Conservation (phyloP, 1,140 invertebrate genomes). For the Neodiprion lecontei region DNA sequence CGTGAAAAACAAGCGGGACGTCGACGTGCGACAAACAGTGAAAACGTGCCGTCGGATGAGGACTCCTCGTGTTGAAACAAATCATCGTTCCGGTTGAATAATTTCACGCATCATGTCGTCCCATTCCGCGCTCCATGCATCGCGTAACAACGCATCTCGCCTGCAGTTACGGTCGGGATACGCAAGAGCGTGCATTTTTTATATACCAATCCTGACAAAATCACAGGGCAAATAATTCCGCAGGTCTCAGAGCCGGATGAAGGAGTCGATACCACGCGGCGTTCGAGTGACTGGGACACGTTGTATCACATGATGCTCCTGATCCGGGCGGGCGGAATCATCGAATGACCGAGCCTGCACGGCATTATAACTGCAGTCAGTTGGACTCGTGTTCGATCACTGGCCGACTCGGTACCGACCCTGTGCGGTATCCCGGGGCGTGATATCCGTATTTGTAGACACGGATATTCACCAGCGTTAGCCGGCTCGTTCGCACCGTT, state of each 20-base stretch:
- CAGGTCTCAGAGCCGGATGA: too few species aligned
- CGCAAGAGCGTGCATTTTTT: background rate
- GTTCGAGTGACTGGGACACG: slow-evolving; percentile 31
- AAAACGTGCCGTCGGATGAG: background rate
- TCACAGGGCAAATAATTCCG: background rate
- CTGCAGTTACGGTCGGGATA: too few species aligned
- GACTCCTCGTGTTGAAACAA: slow-evolving; percentile 26
- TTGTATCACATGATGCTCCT: slow-evolving; percentile 51
- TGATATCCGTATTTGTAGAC: background rate
- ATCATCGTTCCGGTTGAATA: slow-evolving; percentile 31
- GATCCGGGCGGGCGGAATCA: slow-evolving; percentile 48
- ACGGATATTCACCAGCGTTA: background rate
- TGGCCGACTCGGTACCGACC: background rate
- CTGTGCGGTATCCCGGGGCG: background rate
- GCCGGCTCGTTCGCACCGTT: slow-evolving; percentile 4
- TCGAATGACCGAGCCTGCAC: slow-evolving; percentile 56
- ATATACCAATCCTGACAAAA: background rate
- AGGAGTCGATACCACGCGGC: background rate
- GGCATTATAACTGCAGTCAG: slow-evolving; percentile 57
- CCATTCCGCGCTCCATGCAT: too few species aligned
- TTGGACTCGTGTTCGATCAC: slow-evolving; percentile 21
- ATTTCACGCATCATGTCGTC: slow-evolving; percentile 16
- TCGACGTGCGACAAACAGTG: slow-evolving; percentile 9
- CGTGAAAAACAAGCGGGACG: slow-evolving; percentile 38
- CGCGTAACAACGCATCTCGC: too few species aligned